These are phyloP conservation scores for Ataeniobius toweri DNA, from an alignment of 2,797 vertebrate species.

Conservation along the genomic window DNA sequence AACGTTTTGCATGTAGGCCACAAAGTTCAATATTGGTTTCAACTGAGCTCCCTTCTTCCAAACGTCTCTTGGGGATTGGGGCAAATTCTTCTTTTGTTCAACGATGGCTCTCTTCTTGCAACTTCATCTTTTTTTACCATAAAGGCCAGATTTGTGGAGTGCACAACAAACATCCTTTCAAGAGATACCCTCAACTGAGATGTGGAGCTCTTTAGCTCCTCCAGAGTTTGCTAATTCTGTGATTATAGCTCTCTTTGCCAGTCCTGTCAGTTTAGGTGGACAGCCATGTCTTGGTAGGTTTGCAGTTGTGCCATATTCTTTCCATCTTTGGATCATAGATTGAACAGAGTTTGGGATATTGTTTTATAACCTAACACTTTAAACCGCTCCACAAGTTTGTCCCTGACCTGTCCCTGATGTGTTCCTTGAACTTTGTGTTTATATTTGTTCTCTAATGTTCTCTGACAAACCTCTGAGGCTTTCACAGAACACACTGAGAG, in stretches of 20 bases:
- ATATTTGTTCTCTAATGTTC: not conserved
- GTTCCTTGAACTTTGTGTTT: not conserved
- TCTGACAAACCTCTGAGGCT: not conserved
- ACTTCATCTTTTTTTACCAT: not conserved
- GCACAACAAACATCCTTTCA: not conserved
- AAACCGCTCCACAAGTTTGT: not conserved
- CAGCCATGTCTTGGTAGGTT: not conserved
- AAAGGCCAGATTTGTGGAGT: no score
- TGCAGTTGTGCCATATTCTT: not conserved
- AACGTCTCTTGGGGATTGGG: not conserved
- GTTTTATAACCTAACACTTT: not conserved
- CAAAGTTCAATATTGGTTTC: not conserved
- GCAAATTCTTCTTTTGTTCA: not conserved
- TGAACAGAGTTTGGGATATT: not conserved
- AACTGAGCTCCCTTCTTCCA: not conserved
- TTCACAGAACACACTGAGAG: not conserved
- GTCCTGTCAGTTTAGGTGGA: not conserved
- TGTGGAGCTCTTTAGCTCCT: constrained; percentile 23
- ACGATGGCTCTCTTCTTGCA: not conserved
- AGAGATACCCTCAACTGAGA: not conserved
- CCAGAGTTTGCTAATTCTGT: constrained; percentile 11
- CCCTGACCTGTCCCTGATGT: not conserved
- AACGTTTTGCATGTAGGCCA: not conserved
- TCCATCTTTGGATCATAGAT: not conserved
- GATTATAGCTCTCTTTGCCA: not conserved